Base-by-base conservation (phyloP, 2,113 vertebrate species). In the Hypocryptadius cinnamomeus region DNA sequence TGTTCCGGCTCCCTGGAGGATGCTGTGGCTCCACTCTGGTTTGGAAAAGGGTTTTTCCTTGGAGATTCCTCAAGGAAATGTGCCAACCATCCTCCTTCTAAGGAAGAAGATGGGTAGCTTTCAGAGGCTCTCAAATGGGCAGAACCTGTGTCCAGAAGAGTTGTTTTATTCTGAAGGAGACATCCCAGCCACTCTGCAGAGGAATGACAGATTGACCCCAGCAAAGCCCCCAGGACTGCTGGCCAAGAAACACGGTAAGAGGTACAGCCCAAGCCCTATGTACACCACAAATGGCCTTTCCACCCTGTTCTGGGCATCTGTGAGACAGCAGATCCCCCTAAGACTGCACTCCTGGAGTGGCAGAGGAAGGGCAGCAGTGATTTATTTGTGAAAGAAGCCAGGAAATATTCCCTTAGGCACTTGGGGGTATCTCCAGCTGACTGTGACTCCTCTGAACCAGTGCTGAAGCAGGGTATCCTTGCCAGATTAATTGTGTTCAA, bases 231-330 rank as follows among this genome's bases (percentile, higher is more conserved):
- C 8, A 1, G 15, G 3, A 48, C 15, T 78, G 28, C 57, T 11
- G 10, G 23, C 35, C 70, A 60, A 57, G 31, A 85, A 73, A 61
- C 8, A 12, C 7, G 2, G 27, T 59, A 33, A 64, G 45, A 65
- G n/a, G 11, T 6, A 39, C 12, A n/a, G 31, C 21, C 35, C 40
- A 35, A 77, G 20, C 6, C 16, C 5, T 19, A 0, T 0, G 1
- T 25, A 37, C 9, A 18, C 33, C 18, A 44, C 5, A 44, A 18
- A 53, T 1, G 1, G 56, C 21, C 64, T 78, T 86, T 78, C 24
- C 31, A 40, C 24, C 18, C 31, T 31, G 3, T 8, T 68, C 33
- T 22, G 31, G 50, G 48, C 3, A 14, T 25, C 35, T 47, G 10
- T 10, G 31, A 47, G 64, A 79, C 64, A 72, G 42, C 42, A 80